Base-by-base conservation (phyloP, 92 coral and sea anemone genomes). In the Chrysogorgia sp. region DNA sequence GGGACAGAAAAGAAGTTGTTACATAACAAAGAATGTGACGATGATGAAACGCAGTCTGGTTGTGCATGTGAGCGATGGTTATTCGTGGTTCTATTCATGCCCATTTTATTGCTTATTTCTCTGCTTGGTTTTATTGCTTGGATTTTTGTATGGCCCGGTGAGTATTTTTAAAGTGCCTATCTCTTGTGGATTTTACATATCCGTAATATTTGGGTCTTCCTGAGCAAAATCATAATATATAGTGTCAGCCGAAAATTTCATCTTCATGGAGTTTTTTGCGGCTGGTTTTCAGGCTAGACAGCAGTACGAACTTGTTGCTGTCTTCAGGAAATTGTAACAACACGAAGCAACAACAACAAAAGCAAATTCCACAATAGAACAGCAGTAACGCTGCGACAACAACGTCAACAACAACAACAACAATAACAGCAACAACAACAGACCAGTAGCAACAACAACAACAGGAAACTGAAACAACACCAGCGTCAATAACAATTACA, bases 1-100 rank as follows among this genome's bases (percentile, higher is more conserved):
- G 41, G 22, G 29, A 71, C 59, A 5, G 79, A 72, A 45, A 41
- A 72, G 34, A 72, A 53, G 61, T 72, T 72, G n/a, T 41, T 72
- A 13, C 47, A 53, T 3, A 52, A 34, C 29, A 33, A 43, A 31
- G 34, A 32, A 19, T 1, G 25, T 59, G 78, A n/a, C n/a, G 84
- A 75, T 23, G 88, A 86, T 29, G 92, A 83, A 34, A 76, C 74
- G 58, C 87, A 79, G 79, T 80, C 86, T 34, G 90, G 88, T 63
- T 90, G 91, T 76, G 93, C 97, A 8, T 92, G 97, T 86, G 92
- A 86, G 74, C 85, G 96, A 75, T 91, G 96, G 92, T 71, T 93
- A 32, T 81, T 91, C 21, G 68, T 85, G 10, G 81, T 86, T 26
- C 31, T 91, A 62, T 67, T 82, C 26, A 93, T 93, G 97, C 97